phyloP scores from a whole-genome alignment of 2,797 vertebrate genomes.

The Notoglanidium macrostoma region DNA sequence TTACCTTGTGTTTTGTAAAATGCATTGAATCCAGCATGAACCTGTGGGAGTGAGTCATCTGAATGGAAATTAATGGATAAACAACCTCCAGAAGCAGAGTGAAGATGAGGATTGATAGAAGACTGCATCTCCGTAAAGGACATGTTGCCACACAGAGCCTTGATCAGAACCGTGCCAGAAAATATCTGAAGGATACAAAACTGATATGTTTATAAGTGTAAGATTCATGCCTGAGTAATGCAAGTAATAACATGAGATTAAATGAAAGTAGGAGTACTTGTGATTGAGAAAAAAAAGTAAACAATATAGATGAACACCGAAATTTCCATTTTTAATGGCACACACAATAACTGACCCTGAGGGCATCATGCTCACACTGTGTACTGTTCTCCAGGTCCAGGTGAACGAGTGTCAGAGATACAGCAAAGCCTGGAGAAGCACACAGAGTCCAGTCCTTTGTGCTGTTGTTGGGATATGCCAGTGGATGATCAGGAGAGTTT shows the following conservation, averaged over 20 bases:
- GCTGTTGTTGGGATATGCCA: conserved; percentile 9
- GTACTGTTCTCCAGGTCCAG: conserved; percentile 28
- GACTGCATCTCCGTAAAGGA: conserved; percentile 11
- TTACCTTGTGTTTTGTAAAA: conserved; percentile 22
- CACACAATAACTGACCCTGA: conserved; percentile 24
- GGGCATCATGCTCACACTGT: conserved; percentile 18
- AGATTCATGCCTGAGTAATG: neutral
- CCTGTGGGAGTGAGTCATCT: conserved; percentile 29
- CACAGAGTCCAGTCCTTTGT: conserved; percentile 18
- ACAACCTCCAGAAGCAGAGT: conserved; percentile 25
- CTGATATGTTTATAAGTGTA: neutral
- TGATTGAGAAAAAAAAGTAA: neutral
- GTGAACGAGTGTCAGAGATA: conserved; percentile 22
- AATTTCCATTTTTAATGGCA: neutral
- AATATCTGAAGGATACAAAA: conserved; percentile 3
- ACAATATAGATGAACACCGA: neutral
- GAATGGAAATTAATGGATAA: conserved; percentile 24
- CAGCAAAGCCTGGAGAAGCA: neutral
- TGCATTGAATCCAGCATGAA: conserved; percentile 7
- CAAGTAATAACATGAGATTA: neutral
- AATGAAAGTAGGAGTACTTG: neutral
- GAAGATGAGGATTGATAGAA: conserved; percentile 22
- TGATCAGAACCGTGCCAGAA: neutral
- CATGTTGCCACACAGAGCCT: conserved; percentile 6
- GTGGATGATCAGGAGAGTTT: conserved; percentile 14